These are phyloP conservation scores for Lynx canadensis DNA, from an alignment of 2,113 vertebrate genomes.

Conservation along the genomic window DNA sequence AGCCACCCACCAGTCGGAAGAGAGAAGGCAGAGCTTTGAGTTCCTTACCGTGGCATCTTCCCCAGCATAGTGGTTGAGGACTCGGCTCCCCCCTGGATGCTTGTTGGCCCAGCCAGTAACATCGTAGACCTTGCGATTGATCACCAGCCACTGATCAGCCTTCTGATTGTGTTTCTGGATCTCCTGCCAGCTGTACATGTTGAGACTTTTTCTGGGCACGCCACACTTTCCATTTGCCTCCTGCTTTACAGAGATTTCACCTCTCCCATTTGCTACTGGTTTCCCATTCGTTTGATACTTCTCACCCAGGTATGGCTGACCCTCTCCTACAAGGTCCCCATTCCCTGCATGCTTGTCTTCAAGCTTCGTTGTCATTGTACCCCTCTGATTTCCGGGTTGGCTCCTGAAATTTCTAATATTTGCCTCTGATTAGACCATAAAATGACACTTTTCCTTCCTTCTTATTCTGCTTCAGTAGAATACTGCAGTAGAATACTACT, in stretches of 20 bases:
- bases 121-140: slow-evolving; percentile 93
- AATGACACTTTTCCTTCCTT: background rate
- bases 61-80: slow-evolving; percentile 92
- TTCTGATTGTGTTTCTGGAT: slow-evolving; percentile 90
- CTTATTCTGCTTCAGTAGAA: background rate
- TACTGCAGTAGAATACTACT: too few species aligned
- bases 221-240: background rate
- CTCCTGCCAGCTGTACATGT: slow-evolving; percentile 93
- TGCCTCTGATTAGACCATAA: background rate
- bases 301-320: background rate
- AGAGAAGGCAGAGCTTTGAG: too few species aligned
- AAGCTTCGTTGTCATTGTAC: background rate
- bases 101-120: slow-evolving; percentile 89
- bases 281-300: background rate
- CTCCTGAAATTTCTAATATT: background rate
- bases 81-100: slow-evolving; percentile 90
- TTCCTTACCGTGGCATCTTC: slow-evolving; percentile 93
- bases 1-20: background rate
- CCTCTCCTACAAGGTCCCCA: background rate
- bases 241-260: background rate
- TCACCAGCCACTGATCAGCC: slow-evolving; percentile 93
- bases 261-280: background rate
- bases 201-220: background rate
- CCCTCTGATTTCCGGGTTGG: background rate
- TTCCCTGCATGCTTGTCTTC: background rate